Base-by-base conservation (phyloP, 2,888 invertebrate genomes). In the Exephanes ischioxanthus region DNA sequence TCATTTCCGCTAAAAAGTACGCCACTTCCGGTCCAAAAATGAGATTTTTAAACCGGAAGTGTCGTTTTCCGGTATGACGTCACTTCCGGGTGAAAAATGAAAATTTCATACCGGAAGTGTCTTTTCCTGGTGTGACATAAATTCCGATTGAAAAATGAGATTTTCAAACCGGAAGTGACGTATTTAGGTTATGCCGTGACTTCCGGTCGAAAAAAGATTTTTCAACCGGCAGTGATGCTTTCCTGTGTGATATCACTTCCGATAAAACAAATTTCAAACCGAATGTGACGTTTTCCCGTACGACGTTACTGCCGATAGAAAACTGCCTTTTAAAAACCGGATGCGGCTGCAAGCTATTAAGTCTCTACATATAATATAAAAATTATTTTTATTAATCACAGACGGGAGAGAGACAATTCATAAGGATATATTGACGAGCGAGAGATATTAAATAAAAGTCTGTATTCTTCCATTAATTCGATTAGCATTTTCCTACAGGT, bases 391-490 rank as follows among this genome's bases (percentile, higher is more conserved):
- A 45, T 73, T 73, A 73, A n/a, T 58, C 63, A 75, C 33, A 63
- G 45, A 48, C 3, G 9, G 19, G 22, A 14, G 0, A 70, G 14
- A 33, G 11, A 71, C 14, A 41, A 63, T 16, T 16, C 30, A 14
- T 63, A 37, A 19, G 16, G 51, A 33, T 45, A 37, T 45, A 58
- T 26, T 51, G 16, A 72, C 5, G 7, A 66, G 33, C 7, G 7
- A 33, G 9, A 14, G 19, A 26, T 75, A 37, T 67, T 45, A 61
- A 26, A 80, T 70, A 70, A 51, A 80, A 79, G 75, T 53, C 51
- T 71, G 76, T 79, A 79, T 73, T 77, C 77, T 73, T 82, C 77
- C 37, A 81, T 78, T 71, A 71, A 70, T 81, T 78, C 51, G 71
- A 71, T 80, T 58, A 79, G 45, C 16, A 45, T 80, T 66, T 67